Percentiles rank a stretch among this genome's conserved stretches.
Evolutionary conservation across 2,888 invertebrate genomes (phyloP).

Genomic region (Cantharis lateralis): DNA sequence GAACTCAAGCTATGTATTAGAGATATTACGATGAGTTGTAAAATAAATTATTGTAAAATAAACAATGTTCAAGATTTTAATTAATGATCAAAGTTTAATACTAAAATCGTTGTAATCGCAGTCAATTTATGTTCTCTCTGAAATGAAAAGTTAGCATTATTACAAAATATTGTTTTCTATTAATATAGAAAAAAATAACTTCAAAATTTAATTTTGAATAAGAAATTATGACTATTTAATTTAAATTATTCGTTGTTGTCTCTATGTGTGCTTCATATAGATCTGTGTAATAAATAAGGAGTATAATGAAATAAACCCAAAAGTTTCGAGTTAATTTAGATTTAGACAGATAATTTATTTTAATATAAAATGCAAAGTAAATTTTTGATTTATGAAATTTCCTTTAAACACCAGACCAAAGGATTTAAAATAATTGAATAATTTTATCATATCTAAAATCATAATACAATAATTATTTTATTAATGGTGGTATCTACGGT

Average conservation of each 20-base stretch:
- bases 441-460: background rate
- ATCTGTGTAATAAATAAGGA: background rate
- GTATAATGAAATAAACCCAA: background rate
- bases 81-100: background rate
- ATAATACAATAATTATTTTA: background rate
- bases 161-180: background rate
- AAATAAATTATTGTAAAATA: background rate
- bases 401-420: background rate
- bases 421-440: background rate
- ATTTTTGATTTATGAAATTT: background rate
- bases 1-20: background rate
- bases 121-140: background rate
- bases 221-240: background rate
- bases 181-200: no score
- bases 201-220: background rate
- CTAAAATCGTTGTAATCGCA: background rate
- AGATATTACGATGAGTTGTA: background rate
- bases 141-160: background rate
- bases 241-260: background rate
- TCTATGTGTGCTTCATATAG: background rate
- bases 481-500: background rate
- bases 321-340: background rate
- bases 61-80: background rate
- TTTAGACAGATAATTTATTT: background rate
- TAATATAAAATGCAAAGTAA: background rate